phyloP scores from a whole-genome alignment of 2,888 invertebrate genomes.

The Mesorhabditis spiculigera region DNA sequence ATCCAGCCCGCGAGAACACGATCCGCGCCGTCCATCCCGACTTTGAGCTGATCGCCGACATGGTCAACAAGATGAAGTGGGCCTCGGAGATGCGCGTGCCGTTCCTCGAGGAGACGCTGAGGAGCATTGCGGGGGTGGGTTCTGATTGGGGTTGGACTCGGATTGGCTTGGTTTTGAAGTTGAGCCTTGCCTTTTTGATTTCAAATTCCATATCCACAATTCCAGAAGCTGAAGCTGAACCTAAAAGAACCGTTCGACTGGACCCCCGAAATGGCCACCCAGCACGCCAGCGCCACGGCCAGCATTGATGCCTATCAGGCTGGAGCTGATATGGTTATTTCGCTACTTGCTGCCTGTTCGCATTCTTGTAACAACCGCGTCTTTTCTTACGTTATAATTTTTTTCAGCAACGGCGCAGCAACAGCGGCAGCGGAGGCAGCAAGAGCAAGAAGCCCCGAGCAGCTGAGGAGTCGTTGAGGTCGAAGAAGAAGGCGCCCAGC shows the following conservation, averaged over 20 bases:
- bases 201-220: neutral
- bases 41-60: neutral
- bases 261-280: neutral
- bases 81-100: neutral
- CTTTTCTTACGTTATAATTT: too few relatives aligned
- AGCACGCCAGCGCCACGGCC: neutral
- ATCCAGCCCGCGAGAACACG: neutral
- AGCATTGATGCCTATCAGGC: neutral
- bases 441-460: too few relatives aligned
- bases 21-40: neutral
- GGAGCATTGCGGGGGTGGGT: neutral
- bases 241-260: neutral
- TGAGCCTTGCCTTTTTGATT: neutral
- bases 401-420: too few relatives aligned
- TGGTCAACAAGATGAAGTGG: neutral
- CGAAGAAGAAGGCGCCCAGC: too few relatives aligned
- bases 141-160: neutral
- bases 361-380: too few relatives aligned
- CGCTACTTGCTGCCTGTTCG: neutral
- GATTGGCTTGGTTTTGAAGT: neutral
- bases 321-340: neutral
- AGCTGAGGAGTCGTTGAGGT: too few relatives aligned
- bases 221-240: neutral
- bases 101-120: neutral
- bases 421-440: too few relatives aligned